Evolutionary conservation across 2,797 vertebrate species (phyloP).

Genomic region (Pangasius larnaudii): DNA sequence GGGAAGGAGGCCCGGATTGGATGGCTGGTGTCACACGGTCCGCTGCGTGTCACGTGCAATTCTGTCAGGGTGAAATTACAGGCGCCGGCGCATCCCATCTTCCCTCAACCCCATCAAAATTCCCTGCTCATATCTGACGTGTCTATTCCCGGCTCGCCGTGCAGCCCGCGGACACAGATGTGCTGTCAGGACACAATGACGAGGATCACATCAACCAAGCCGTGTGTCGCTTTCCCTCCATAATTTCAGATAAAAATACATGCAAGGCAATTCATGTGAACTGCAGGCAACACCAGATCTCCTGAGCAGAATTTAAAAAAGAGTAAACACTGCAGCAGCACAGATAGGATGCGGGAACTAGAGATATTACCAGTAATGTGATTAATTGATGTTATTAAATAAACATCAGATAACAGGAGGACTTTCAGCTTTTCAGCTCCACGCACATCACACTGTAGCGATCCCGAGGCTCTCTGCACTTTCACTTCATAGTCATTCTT

Average conservation of each 20-base stretch:
- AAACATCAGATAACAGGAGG: neutral
- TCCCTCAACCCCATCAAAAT: constrained; percentile 37
- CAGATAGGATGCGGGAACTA: neutral
- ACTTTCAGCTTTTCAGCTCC: neutral
- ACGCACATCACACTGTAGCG: neutral
- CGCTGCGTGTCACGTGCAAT: constrained; percentile 52
- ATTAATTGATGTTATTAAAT: neutral
- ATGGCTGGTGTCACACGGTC: constrained; percentile 26
- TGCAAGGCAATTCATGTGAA: neutral
- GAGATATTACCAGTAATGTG: constrained; percentile 5
- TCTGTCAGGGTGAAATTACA: constrained; percentile 44
- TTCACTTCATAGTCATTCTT: neutral
- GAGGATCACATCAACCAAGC: constrained; percentile 29
- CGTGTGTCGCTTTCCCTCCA: constrained; percentile 18
- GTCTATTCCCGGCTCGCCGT: constrained; percentile 26
- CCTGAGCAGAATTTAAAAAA: neutral
- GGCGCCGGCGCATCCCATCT: constrained; percentile 13
- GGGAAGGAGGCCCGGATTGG: constrained; percentile 28
- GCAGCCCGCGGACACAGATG: constrained; percentile 1
- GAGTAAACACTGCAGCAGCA: neutral
- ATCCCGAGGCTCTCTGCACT: neutral
- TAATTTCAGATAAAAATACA: constrained; percentile 6
- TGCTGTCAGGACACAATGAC: constrained; percentile 15
- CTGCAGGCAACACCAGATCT: neutral
- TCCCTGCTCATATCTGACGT: constrained; percentile 28